These are phyloP conservation scores for Agapornis canus DNA, from an alignment of 2,797 vertebrate species.

Conservation along the genomic window DNA sequence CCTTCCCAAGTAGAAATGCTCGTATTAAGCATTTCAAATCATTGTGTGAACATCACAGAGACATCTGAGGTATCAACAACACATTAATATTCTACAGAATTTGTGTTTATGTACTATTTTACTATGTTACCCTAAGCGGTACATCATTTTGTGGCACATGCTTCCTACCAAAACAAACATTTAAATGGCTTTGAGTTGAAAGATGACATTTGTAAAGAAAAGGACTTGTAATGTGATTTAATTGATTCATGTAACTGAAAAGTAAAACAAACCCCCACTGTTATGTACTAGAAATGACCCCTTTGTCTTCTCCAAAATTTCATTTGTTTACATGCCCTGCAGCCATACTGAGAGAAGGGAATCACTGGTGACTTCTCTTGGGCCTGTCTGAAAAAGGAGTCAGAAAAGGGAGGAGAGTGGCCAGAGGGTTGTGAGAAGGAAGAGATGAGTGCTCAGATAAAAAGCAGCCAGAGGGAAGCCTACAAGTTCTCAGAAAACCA, in stretches of 20 bases:
- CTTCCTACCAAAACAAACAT: neutral
- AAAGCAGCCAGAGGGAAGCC: slow-evolving; percentile 37
- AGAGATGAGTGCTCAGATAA: slow-evolving; percentile 4
- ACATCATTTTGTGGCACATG: neutral
- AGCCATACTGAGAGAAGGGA: slow-evolving; percentile 7
- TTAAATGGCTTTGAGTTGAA: neutral
- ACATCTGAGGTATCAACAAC: neutral
- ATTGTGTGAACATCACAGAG: neutral
- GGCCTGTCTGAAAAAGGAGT: neutral
- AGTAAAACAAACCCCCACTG: neutral
- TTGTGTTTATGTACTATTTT: neutral
- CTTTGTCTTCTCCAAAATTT: slow-evolving; percentile 29
- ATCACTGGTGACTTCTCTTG: neutral
- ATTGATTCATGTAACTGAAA: slow-evolving; percentile 38
- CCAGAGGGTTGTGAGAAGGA: slow-evolving; percentile 5
- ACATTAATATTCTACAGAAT: neutral
- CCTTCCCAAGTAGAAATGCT: neutral
- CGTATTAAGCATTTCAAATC: neutral
- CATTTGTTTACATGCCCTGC: slow-evolving; percentile 35
- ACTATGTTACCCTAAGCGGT: neutral
- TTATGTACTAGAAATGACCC: neutral
- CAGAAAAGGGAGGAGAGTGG: neutral
- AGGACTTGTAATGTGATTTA: slow-evolving; percentile 5
- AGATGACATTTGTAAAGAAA: neutral
- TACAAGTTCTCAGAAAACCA: slow-evolving; percentile 44